Conservation (phyloP, 2,888 invertebrate genomes). For the Rhyacophila evoluta region DNA sequence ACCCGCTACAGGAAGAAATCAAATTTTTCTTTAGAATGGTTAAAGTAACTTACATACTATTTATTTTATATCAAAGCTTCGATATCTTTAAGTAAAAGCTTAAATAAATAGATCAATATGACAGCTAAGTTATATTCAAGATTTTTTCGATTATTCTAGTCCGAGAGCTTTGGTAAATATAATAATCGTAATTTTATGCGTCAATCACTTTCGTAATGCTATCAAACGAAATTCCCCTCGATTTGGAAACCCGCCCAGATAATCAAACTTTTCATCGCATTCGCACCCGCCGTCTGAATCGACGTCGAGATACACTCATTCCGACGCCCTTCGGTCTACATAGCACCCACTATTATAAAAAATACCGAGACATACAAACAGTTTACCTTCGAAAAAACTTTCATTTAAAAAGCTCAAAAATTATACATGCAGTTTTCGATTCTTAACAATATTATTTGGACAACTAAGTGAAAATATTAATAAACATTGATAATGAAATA, state of each 20-base stretch:
- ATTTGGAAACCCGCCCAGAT: neutral
- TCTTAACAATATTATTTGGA: neutral
- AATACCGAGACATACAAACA: neutral
- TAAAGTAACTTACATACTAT: too few relatives aligned
- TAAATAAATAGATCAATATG: too few relatives aligned
- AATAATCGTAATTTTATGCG: neutral
- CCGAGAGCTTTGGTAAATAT: neutral
- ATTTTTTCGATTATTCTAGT: too few relatives aligned
- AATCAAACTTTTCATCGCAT: conserved; percentile 7
- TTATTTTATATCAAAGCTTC: too few relatives aligned
- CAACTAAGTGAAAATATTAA: neutral
- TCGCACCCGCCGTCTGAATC: neutral
- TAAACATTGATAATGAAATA: too few relatives aligned
- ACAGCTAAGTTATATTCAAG: too few relatives aligned
- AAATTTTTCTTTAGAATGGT: too few relatives aligned
- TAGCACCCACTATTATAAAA: neutral
- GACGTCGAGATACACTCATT: neutral
- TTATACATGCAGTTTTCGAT: too few relatives aligned
- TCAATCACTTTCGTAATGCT: neutral
- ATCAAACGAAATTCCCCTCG: neutral
- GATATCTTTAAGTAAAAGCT: too few relatives aligned
- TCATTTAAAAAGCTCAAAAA: too few relatives aligned
- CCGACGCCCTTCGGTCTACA: neutral
- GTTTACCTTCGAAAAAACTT: neutral
- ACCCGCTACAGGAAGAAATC: too few relatives aligned